A percentile compares a stretch with the other conserved stretches of the same genome.
phyloP scores from a whole-genome alignment of 2,888 invertebrate genomes.

The Elegia similella region DNA sequence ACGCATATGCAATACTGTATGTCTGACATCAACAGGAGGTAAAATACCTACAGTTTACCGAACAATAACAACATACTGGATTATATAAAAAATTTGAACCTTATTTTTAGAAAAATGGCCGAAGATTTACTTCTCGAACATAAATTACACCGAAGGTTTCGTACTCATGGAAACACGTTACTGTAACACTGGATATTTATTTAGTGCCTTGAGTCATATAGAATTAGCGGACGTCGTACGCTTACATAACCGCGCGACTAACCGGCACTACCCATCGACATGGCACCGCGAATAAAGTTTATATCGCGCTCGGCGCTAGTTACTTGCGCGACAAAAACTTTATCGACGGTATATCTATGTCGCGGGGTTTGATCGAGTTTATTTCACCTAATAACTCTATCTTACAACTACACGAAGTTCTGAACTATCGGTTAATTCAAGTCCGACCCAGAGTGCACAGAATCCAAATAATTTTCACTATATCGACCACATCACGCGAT shows the following conservation, averaged over 20 bases:
- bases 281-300: too few relatives aligned
- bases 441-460: conserved; percentile 49
- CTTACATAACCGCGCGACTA: conserved; percentile 17
- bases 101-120: conserved; percentile 51
- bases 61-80: conserved; percentile 65
- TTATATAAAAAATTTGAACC: conserved; percentile 62
- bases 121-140: conserved; percentile 43
- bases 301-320: too few relatives aligned
- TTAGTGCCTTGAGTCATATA: conserved; percentile 38
- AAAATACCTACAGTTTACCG: conserved; percentile 48
- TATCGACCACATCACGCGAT: conserved; percentile 41
- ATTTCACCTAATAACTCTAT: conserved; percentile 50
- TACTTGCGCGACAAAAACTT: too few relatives aligned
- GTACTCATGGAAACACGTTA: conserved; percentile 42
- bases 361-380: conserved; percentile 14
- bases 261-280: conserved; percentile 14
- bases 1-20: conserved; percentile 59
- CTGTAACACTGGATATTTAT: conserved; percentile 38
- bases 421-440: conserved; percentile 48
- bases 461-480: conserved; percentile 62
- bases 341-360: too few relatives aligned
- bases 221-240: conserved; percentile 10
- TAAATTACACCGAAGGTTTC: conserved; percentile 41
- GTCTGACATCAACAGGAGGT: conserved; percentile 51
- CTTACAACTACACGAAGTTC: conserved; percentile 59